Evolutionary conservation across 2,113 vertebrate species (phyloP), one percentile per base, ranked within the genome.

Genomic region (Tragelaphus imberbis): DNA sequence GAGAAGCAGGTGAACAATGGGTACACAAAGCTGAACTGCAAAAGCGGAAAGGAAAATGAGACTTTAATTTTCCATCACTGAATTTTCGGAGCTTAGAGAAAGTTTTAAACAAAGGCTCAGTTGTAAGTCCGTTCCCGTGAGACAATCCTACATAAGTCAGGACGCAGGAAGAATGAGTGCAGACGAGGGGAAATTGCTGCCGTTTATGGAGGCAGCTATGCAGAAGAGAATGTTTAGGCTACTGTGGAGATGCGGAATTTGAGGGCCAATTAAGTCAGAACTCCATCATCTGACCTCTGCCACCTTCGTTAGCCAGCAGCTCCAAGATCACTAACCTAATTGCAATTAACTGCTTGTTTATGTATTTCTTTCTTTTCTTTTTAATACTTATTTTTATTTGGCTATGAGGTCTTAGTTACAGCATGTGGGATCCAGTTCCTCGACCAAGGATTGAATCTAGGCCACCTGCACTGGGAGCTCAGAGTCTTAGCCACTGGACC

Each of bases 171-270:
- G 97, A 98, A 98, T 85, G 94, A 97, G 97, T 47, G 47, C 61
- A 91, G 94, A 71, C 2, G 36, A 68, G 19, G 84, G 88, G 80
- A 97, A 95, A 97, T 23, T 91, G 85, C 84, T 65, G 0, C 56
- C 40, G 82, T 15, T 85, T 36, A 93, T n/a, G 33, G 91, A 97
- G 61, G 77, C 58, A 95, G 14, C 58, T 88, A 85, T 23, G 68
- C 88, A 94, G 92, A 97, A 91, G 96, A 81, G 92, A 93, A 84
- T 84, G 88, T 95, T 96, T 58, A 93, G 96, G 97, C 87, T 89
- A 51, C 82, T 65, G 7, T 14, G 6, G 82, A 91, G 65, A 95
- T 6, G 79, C 51, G 95, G 94, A 91, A 92, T 95, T 89, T 47
- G 86, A 90, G 90, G 96, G 47, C 80, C 90, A 96, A 91, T 88